phyloP scores from a whole-genome alignment of 2,797 vertebrate genomes.

The Eremophila alpestris region DNA sequence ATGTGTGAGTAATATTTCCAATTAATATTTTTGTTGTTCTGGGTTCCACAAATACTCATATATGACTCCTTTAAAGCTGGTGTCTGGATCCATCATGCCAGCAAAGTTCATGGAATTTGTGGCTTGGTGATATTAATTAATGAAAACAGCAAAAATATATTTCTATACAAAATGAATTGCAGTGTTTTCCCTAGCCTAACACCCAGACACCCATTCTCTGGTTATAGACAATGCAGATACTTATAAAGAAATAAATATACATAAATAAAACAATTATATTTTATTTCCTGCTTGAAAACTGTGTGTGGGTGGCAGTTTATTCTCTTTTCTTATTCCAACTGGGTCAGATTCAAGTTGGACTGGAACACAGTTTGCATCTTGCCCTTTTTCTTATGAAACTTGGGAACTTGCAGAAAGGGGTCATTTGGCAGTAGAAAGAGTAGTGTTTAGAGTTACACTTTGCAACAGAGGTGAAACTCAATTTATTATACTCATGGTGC shows the following conservation, averaged over 20 bases:
- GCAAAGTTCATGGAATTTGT: background rate
- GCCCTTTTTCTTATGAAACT: conserved; percentile 26
- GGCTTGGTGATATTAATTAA: background rate
- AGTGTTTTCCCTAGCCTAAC: background rate
- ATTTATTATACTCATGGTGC: background rate
- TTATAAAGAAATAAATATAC: conserved; percentile 32
- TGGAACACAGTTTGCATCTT: background rate
- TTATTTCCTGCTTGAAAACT: conserved; percentile 24
- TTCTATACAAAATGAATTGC: background rate
- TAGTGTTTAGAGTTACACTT: background rate
- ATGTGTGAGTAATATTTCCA: background rate
- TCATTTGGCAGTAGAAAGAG: background rate
- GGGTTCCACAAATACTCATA: background rate
- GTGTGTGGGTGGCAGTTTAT: conserved; percentile 21
- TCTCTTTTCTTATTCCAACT: conserved; percentile 30
- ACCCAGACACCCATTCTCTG: background rate
- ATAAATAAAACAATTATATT: conserved; percentile 33
- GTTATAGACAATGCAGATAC: conserved; percentile 4
- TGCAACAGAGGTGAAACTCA: background rate
- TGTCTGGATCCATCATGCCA: background rate
- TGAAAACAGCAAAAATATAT: background rate
- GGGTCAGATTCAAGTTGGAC: conserved; percentile 19
- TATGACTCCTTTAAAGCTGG: background rate
- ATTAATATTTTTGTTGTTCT: background rate
- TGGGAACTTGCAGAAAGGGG: conserved; percentile 2